A percentile compares a stretch with the other conserved stretches of the same genome.
These are phyloP conservation scores for Xestia c-nigrum DNA, from an alignment of 2,888 invertebrate species.

Conservation along the genomic window DNA sequence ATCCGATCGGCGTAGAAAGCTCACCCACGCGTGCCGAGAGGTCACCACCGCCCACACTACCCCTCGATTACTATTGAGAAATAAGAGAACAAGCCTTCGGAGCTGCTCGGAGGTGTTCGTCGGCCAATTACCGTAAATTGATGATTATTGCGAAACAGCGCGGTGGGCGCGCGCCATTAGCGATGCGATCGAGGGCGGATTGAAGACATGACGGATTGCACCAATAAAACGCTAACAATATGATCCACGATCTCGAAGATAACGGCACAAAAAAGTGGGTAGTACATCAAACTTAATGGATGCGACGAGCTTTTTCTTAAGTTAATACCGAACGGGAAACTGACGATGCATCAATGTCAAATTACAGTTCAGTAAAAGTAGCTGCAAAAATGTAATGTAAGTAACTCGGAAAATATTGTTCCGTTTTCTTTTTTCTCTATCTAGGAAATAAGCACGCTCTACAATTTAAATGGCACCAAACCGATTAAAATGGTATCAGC, in stretches of 20 bases:
- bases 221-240: constrained; percentile 67
- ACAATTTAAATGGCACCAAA: constrained; percentile 27
- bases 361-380: constrained; percentile 41
- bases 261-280: constrained; percentile 59
- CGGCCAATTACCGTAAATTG: constrained; percentile 81
- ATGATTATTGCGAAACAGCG: constrained; percentile 83
- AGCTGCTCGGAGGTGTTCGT: constrained; percentile 73
- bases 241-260: constrained; percentile 50
- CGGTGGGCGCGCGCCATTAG: constrained; percentile 71
- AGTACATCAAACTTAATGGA: constrained; percentile 63
- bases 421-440: constrained; percentile 11
- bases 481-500: constrained; percentile 6
- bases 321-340: constrained; percentile 50
- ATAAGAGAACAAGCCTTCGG: constrained; percentile 70
- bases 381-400: constrained; percentile 14
- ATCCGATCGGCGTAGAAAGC: constrained; percentile 81
- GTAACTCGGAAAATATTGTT: not conserved
- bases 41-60: constrained; percentile 84
- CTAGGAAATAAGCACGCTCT: constrained; percentile 7
- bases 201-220: constrained; percentile 71
- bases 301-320: constrained; percentile 56
- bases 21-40: constrained; percentile 86
- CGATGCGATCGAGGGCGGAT: constrained; percentile 71
- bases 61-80: constrained; percentile 78
- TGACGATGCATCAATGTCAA: constrained; percentile 63